A percentile compares a stretch with the other conserved stretches of the same genome.
These are phyloP conservation scores for Ginglymostoma cirratum DNA, from an alignment of 2,113 vertebrate genomes.

Conservation along the genomic window DNA sequence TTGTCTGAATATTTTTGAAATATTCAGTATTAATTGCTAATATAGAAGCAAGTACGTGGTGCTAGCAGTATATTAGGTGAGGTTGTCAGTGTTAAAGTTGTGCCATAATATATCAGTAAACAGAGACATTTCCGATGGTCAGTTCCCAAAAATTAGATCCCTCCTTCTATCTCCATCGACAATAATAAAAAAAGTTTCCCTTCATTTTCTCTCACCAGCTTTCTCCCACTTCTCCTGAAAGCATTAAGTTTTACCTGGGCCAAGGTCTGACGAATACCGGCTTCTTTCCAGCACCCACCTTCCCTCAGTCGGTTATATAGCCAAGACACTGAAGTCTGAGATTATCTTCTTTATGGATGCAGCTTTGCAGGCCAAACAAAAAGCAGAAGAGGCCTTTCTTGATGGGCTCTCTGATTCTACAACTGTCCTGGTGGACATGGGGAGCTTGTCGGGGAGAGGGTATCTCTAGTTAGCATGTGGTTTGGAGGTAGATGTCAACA, in stretches of 20 bases:
- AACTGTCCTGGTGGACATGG: neutral
- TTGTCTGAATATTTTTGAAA: neutral
- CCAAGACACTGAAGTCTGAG: neutral
- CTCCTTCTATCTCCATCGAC: neutral
- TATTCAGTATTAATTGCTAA: neutral
- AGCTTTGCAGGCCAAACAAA: neutral
- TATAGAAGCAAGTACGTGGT: neutral
- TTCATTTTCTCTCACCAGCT: neutral
- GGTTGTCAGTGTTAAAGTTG: neutral
- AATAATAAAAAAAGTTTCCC: neutral
- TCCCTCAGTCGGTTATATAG: neutral
- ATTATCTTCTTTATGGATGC: neutral
- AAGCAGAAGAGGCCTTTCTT: neutral
- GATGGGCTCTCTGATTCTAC: neutral
- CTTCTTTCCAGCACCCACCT: neutral
- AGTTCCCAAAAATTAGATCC: neutral
- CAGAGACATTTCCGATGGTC: neutral
- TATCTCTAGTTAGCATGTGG: neutral
- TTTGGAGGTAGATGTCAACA: neutral
- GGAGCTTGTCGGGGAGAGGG: neutral
- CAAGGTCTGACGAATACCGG: neutral
- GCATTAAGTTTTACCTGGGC: neutral
- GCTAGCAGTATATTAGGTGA: neutral
- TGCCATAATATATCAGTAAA: neutral
- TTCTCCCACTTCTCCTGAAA: neutral